These are phyloP conservation scores for Apamea monoglypha DNA, from an alignment of 2,888 invertebrate genomes.

Conservation along the genomic window DNA sequence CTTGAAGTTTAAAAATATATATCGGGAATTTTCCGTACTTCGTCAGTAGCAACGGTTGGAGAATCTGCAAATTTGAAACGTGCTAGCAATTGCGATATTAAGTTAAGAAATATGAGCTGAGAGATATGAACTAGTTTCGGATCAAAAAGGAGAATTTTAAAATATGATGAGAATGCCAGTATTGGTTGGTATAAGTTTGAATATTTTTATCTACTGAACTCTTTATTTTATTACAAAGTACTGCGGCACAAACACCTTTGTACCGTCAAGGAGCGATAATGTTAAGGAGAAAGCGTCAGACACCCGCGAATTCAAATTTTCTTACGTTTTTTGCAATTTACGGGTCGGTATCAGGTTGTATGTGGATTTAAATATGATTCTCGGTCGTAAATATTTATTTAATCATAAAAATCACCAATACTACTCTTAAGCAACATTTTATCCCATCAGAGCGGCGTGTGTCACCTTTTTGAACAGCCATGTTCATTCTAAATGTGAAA, in stretches of 20 bases:
- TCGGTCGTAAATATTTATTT: too few relatives aligned
- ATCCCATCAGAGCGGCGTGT: too few relatives aligned
- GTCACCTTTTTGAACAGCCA: background rate
- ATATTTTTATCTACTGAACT: too few relatives aligned
- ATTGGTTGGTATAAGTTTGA: background rate
- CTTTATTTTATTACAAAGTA: too few relatives aligned
- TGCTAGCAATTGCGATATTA: slow-evolving; percentile 3
- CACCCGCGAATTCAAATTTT: too few relatives aligned
- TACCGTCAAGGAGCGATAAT: background rate
- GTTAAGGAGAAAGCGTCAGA: too few relatives aligned
- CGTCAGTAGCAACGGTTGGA: background rate
- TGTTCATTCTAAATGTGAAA: background rate
- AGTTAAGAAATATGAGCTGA: slow-evolving; percentile 10
- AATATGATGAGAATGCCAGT: background rate
- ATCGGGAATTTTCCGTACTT: background rate
- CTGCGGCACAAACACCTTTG: background rate
- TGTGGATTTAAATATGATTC: too few relatives aligned
- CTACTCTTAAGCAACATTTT: too few relatives aligned
- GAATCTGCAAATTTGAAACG: background rate
- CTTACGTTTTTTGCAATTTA: too few relatives aligned
- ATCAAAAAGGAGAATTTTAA: background rate
- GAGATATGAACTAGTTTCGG: background rate
- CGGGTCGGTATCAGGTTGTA: too few relatives aligned
- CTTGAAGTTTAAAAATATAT: slow-evolving; percentile 2
- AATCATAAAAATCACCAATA: too few relatives aligned